phyloP scores from a whole-genome alignment of 1,140 invertebrate genomes.

The Nomia melanderi region DNA sequence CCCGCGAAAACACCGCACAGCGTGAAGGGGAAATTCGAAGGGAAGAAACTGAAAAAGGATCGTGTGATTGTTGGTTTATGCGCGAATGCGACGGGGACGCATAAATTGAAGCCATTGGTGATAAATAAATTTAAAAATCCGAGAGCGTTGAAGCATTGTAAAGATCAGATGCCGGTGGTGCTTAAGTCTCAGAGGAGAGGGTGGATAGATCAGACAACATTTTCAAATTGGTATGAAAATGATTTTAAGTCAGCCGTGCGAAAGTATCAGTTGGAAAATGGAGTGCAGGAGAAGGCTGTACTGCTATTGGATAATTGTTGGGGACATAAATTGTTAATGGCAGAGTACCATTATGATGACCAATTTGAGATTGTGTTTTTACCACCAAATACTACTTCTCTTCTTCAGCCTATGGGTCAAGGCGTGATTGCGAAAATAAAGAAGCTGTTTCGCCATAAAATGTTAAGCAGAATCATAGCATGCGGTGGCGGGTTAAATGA shows the following conservation, averaged over 20 bases:
- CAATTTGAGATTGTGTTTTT: too few relatives aligned
- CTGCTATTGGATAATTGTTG: not conserved
- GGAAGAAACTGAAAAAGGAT: not conserved
- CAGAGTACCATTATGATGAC: too few relatives aligned
- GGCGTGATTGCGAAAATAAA: too few relatives aligned
- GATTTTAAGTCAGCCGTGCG: not conserved
- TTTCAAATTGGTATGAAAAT: not conserved
- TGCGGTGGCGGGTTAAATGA: too few relatives aligned
- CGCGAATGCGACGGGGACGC: not conserved
- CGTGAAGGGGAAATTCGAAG: too few relatives aligned
- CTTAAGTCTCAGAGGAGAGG: not conserved
- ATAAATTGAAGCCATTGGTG: not conserved
- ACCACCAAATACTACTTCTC: too few relatives aligned
- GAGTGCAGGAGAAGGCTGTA: not conserved
- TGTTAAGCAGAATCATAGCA: too few relatives aligned
- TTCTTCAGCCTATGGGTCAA: too few relatives aligned
- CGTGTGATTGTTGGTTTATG: not conserved
- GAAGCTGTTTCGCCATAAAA: too few relatives aligned
- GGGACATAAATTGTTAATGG: too few relatives aligned
- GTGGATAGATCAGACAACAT: not conserved
- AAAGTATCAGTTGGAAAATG: not conserved
- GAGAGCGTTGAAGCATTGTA: not conserved
- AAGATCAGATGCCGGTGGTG: not conserved
- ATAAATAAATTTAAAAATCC: not conserved
- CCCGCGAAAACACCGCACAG: too few relatives aligned